Percentiles rank a stretch among this genome's conserved stretches.
Conservation (phyloP, 1,140 invertebrate genomes). For the Andricus grossulariae region DNA sequence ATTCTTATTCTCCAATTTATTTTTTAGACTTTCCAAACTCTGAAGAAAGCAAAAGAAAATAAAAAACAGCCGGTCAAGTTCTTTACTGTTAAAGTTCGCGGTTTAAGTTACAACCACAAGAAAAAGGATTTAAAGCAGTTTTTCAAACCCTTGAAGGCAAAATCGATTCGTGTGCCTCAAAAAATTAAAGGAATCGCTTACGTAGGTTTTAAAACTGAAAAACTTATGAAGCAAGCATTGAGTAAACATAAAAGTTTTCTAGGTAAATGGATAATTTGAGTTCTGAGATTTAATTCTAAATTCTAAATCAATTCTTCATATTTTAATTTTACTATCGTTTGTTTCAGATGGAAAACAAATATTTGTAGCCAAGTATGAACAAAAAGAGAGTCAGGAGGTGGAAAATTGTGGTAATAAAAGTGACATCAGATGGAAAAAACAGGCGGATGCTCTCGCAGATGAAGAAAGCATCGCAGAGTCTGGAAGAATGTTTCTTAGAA, state of each 20-base stretch:
- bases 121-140: constrained; percentile 91
- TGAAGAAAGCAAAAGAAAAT: constrained; percentile 54
- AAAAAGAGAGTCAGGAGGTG: constrained; percentile 72
- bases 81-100: constrained; percentile 81
- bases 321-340: not conserved
- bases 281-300: constrained; percentile 25
- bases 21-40: constrained; percentile 41
- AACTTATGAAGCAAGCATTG: constrained; percentile 88
- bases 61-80: constrained; percentile 74
- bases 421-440: constrained; percentile 81
- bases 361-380: constrained; percentile 80
- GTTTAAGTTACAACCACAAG: constrained; percentile 83
- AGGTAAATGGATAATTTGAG: constrained; percentile 74
- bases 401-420: constrained; percentile 64
- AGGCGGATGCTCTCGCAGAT: constrained; percentile 82
- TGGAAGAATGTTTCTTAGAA: constrained; percentile 95
- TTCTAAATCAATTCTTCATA: not conserved
- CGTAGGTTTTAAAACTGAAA: constrained; percentile 91
- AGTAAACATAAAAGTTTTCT: constrained; percentile 92
- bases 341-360: constrained; percentile 81
- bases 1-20: not conserved
- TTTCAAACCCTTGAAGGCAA: constrained; percentile 86
- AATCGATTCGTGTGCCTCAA: constrained; percentile 86
- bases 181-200: constrained; percentile 91
- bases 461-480: constrained; percentile 92